Evolutionary conservation across 2,113 vertebrate genomes (phyloP), one percentile per base, ranked within the genome.

Genomic region (Stigmatopora nigra): DNA sequence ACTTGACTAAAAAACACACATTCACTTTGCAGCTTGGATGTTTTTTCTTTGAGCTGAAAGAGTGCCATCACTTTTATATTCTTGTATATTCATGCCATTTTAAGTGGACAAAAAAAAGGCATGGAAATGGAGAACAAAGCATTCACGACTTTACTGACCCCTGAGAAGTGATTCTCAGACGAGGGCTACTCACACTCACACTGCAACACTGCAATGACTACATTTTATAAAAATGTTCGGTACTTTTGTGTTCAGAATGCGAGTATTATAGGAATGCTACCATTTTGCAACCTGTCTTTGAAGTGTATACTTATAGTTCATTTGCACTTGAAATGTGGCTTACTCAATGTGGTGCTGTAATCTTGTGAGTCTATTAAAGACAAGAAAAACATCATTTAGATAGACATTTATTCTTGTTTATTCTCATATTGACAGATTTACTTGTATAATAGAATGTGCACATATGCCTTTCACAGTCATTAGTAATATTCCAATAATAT

Each of bases 151-250:
- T 31, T 56, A 56, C 52, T 63, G 65, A 73, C 64, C 64, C 41
- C 75, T 75, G 64, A 56, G 68, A 63, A 68, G 15, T 13, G 22
- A 67, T 68, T 78, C 56, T 83, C 71, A 76, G 70, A 80, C 38
- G 71, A 77, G 68, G 68, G 76, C 71, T 77, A 67, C 49, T 53
- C 25, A 16, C 11, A 41, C 0, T 2, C 52, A 38, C 47, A 22
- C 19, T 31, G 1, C 22, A 14, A 31, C 22, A 31, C 25, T 56
- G 20, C 22, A 4, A 25, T 53, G 11, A 8, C 3, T 9, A 19
- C 6, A 22, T 53, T 14, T 3, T n/a, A 36, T 20, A 51, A 31
- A 11, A 19, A 38, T 55, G 47, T 4, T 55, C 22, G 15, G 3
- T 0, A 22, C 25, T 15, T 0, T 16, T 53, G 5, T 45, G 61